Evolutionary conservation across 1,140 invertebrate genomes (phyloP).

Genomic region (Hylaeus volcanicus): DNA sequence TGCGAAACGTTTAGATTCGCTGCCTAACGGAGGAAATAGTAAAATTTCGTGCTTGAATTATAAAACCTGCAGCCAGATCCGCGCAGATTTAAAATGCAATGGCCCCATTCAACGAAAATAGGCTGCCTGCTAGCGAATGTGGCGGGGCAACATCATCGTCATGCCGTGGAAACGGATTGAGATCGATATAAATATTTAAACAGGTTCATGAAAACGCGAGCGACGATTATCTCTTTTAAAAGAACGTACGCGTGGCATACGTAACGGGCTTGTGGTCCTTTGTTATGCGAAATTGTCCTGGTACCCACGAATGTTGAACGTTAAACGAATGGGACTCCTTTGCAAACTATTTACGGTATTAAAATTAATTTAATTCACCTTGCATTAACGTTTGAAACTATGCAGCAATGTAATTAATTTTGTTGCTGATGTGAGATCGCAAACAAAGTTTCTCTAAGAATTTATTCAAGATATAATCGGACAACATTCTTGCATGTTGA

Average conservation of each 20-base stretch:
- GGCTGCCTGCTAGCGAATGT: conserved; percentile 11
- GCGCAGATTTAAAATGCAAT: conserved; percentile 38
- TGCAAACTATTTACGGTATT: background rate
- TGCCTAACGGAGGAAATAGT: background rate
- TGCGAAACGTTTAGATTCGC: background rate
- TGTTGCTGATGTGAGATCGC: no score
- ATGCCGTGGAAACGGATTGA: conserved; percentile 25
- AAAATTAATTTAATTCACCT: background rate
- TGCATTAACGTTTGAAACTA: background rate
- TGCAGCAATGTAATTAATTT: no score
- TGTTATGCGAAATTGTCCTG: background rate
- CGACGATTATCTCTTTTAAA: conserved; percentile 27
- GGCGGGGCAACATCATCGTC: conserved; percentile 14
- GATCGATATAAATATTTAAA: conserved; percentile 50
- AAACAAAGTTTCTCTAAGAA: no score
- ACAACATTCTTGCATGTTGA: no score
- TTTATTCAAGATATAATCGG: no score
- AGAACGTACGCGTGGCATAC: background rate
- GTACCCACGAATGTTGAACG: background rate
- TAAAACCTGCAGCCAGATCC: conserved; percentile 18
- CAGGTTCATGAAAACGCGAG: conserved; percentile 14
- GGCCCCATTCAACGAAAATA: conserved; percentile 29
- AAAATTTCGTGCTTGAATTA: conserved; percentile 18
- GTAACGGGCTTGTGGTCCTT: conserved; percentile 9
- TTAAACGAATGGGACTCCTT: background rate